A percentile compares a stretch with the other conserved stretches of the same genome.
Evolutionary conservation across 2,113 vertebrate species (phyloP).

Genomic region (Coreoperca whiteheadi): DNA sequence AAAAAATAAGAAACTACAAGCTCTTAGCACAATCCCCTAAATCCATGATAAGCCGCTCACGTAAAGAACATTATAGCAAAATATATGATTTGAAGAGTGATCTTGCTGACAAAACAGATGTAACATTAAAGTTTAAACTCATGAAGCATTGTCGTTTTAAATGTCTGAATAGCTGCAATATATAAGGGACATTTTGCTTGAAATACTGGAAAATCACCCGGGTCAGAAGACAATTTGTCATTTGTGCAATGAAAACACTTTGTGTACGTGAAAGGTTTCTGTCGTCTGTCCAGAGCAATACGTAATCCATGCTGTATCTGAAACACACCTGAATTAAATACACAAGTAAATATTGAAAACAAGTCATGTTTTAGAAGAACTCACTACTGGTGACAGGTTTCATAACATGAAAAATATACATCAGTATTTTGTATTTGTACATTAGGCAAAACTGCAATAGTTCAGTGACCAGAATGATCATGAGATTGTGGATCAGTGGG

Average conservation of each 20-base stretch:
- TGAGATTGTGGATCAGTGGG: constrained; percentile 77
- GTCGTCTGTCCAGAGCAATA: neutral
- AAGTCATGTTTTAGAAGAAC: constrained; percentile 98
- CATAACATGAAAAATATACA: constrained; percentile 99
- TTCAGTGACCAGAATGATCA: constrained; percentile 84
- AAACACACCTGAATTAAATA: constrained; percentile 54
- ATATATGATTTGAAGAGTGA: neutral
- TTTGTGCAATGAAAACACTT: neutral
- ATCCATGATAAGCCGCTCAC: neutral
- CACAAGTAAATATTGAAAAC: constrained; percentile 90
- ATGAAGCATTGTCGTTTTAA: neutral
- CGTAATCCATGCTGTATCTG: neutral
- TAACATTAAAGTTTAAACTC: neutral
- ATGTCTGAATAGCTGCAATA: neutral
- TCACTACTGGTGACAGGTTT: constrained; percentile 98
- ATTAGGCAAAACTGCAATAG: constrained; percentile 90
- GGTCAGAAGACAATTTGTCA: neutral
- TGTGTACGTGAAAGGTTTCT: constrained; percentile 3
- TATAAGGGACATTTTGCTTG: neutral
- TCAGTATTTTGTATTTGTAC: constrained; percentile 97
- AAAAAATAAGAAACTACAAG: neutral
- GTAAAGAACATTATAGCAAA: neutral
- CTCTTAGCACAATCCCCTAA: neutral
- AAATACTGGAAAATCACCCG: neutral
- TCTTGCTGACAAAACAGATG: neutral